Conservation (phyloP, 2,888 invertebrate species). For the Hypomecis punctinalis region DNA sequence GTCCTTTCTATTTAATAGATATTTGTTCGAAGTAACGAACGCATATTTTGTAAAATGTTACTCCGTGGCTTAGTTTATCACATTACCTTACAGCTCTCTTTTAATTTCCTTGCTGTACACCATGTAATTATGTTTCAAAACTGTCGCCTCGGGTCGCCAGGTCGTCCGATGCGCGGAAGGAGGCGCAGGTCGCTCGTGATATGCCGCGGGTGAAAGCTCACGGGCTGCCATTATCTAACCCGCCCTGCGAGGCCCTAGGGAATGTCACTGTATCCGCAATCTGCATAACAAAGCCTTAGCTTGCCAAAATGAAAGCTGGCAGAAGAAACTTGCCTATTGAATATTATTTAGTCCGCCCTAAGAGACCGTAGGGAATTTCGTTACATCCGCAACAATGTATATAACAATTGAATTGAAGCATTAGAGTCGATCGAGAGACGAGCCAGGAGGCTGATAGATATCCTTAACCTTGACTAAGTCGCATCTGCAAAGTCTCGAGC, state of each 20-base stretch:
- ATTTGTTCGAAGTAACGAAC: too few species aligned
- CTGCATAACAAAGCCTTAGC: not conserved
- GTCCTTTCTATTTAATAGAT: too few species aligned
- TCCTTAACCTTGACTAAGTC: too few species aligned
- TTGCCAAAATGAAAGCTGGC: not conserved
- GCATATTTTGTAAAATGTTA: too few species aligned
- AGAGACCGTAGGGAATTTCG: too few species aligned
- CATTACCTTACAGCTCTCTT: not conserved
- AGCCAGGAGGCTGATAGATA: too few species aligned
- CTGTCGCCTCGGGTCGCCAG: conserved; percentile 40
- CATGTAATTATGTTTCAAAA: conserved; percentile 26
- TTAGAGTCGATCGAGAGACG: too few species aligned
- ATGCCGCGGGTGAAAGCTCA: conserved; percentile 69
- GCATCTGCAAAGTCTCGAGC: too few species aligned
- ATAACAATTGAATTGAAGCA: too few species aligned
- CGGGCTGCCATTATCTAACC: conserved; percentile 50
- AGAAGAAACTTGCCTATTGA: not conserved
- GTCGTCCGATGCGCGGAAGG: conserved; percentile 46
- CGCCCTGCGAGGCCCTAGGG: conserved; percentile 43
- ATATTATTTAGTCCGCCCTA: too few species aligned
- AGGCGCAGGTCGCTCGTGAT: conserved; percentile 57
- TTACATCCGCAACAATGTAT: too few species aligned
- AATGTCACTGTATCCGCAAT: conserved; percentile 38
- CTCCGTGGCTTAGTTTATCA: not conserved
- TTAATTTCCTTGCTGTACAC: not conserved